phyloP scores from a whole-genome alignment of 1,140 invertebrate genomes.

The Halesus radiatus region DNA sequence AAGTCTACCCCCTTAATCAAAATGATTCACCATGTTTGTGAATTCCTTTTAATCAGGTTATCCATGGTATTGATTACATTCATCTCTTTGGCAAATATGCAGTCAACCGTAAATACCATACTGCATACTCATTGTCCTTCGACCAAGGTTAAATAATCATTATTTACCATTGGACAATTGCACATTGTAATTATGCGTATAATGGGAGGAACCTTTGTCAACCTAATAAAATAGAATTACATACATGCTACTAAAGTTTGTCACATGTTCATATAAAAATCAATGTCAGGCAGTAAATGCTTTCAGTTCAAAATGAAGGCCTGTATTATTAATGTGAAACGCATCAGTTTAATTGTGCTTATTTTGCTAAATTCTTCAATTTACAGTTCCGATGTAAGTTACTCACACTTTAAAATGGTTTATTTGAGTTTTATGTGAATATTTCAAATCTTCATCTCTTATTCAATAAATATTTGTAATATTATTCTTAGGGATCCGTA shows the following conservation, averaged over 20 bases:
- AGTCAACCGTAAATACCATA: conserved; percentile 29
- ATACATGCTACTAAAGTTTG: background rate
- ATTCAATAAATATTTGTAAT: too few species aligned
- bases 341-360: background rate
- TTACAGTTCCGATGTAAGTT: conserved; percentile 23
- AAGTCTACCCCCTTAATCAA: too few species aligned
- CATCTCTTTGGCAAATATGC: conserved; percentile 17
- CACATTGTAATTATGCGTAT: conserved; percentile 28
- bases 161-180: conserved; percentile 22
- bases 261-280: conserved; percentile 25
- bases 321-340: background rate
- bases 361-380: conserved; percentile 7
- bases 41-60: too few species aligned
- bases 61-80: background rate
- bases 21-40: too few species aligned
- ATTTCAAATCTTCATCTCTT: too few species aligned
- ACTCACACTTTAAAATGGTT: too few species aligned
- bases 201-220: conserved; percentile 33
- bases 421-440: too few species aligned
- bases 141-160: conserved; percentile 32
- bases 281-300: background rate
- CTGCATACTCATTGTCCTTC: conserved; percentile 40
- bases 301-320: conserved; percentile 29
- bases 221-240: conserved; percentile 38
- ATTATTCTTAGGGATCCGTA: too few species aligned